Evolutionary conservation across 2,113 vertebrate genomes (phyloP).

Genomic region (Artemisiospiza belli): DNA sequence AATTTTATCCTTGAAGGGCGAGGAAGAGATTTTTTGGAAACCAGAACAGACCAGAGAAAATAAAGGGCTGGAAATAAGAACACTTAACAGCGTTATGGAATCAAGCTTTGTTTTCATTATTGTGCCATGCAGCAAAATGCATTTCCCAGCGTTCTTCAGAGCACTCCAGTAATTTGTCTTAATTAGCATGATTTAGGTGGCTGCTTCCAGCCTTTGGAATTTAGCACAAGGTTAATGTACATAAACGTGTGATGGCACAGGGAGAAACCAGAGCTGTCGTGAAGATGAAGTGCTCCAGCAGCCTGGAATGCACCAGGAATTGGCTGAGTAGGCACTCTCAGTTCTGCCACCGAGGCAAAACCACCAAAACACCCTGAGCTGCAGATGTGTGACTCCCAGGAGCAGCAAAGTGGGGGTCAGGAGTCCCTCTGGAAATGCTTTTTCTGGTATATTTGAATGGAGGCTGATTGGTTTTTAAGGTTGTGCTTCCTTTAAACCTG

Average conservation of each 20-base stretch:
- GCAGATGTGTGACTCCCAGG: not conserved
- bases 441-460: not conserved
- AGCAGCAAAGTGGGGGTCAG: not conserved
- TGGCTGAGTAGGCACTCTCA: slow-evolving; percentile 1
- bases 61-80: slow-evolving; percentile 12
- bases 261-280: slow-evolving; percentile 15
- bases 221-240: slow-evolving; percentile 53
- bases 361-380: not conserved
- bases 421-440: not conserved
- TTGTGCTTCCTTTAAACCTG: not conserved
- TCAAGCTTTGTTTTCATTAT: not conserved
- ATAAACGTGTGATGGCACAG: slow-evolving; percentile 39
- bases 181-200: slow-evolving; percentile 55
- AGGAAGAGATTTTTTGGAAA: not conserved
- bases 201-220: slow-evolving; percentile 42
- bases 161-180: slow-evolving; percentile 42
- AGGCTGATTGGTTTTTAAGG: not conserved
- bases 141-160: not conserved
- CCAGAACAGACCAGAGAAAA: not conserved
- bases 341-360: not conserved
- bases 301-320: not conserved
- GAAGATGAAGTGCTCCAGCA: slow-evolving; percentile 22
- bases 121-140: not conserved
- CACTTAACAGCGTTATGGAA: not conserved
- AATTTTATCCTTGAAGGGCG: not conserved